Evolutionary conservation across 2,888 invertebrate species (phyloP), one percentile per base, ranked within the genome.

Genomic region (Pristionchus arcanus): DNA sequence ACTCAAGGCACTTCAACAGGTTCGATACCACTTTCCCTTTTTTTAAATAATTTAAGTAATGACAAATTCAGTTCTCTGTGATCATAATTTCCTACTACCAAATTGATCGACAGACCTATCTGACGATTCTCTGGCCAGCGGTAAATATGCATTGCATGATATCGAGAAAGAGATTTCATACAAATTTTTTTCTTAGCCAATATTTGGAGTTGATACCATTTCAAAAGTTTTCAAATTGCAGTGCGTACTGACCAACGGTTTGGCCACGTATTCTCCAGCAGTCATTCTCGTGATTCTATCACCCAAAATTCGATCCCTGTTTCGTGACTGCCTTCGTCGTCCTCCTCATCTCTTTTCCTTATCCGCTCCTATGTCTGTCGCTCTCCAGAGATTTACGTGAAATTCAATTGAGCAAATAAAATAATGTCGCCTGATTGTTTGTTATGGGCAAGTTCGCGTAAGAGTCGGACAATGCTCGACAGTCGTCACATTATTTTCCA

Each of bases 201-300:
- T 13, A 19, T 19, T n/a, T 21, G 1, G 19, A 59, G 19, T 2
- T 25, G 7, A 21, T 11, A 63, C 63, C 63, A 63, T 63, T 63
- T n/a, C 25, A 11, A 63, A 0, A n/a, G 59, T 25, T 59, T 1
- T 25, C 25, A 63, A 63, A 7, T 68, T 77, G 37, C 42, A 77
- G 77, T 77, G 42, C 37, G 42, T 77, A 5, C 37, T 77, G 21
- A 42, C 77, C 42, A 77, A 77, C 42, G 25, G 37, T 28, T 42
- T 77, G 42, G 77, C 77, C 42, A 77, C 77, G 3, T 77, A 77
- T 28, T 77, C 77, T 25, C 77, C 77, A 25, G 37, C 77, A 1
- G 16, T 77, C 42, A 31, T 77, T 77, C 77, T 77, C 42, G 25
- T 77, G 1, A 21, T 77, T 37, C 77, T 25, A 42, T 77, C 77